Base-by-base conservation (phyloP, 2,888 invertebrate genomes). In the Tipula helvola region DNA sequence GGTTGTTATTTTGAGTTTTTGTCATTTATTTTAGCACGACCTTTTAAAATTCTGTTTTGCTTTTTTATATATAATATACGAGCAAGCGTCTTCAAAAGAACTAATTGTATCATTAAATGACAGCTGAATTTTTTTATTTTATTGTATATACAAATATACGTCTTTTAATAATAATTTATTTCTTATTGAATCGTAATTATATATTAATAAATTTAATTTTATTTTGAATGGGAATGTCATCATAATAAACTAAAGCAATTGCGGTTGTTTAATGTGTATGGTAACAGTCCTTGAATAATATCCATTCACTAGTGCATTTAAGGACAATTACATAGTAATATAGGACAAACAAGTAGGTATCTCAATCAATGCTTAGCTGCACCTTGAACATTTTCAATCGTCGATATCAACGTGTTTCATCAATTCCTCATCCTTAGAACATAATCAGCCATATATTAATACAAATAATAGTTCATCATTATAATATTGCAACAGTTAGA, bases 81-180 rank as follows among this genome's bases (percentile, higher is more conserved):
- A 28, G 28, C 28, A 28, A 28, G 28, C 28, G 28, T 71, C 71
- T 28, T 71, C 7, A 18, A 71, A 71, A 28, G 71, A 71, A 71
- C 71, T 71, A 71, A 71, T 71, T 71, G 71, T 71, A 71, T 71
- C 71, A 71, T 71, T 71, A 71, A 71, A 71, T 71, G 71, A 71
- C 71, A 71, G 71, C 71, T 71, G 71, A 57, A 16, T 3, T 28
- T 18, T 71, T 71, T 71, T 18, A 5, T 57, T 71, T 71, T 71
- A 12, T 57, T 16, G 52, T 57, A 10, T 44, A 12, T 8, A 42
- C 10, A 42, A 47, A n/a, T 44, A 44, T 57, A 71, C 28, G 8
- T 71, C n/a, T 71, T 71, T 28, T 71, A 71, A 71, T 71, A 28
- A 28, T 28, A 28, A 71, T 71, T 71, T 71, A 71, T 71, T 71